A percentile compares a stretch with the other conserved stretches of the same genome.
These are phyloP conservation scores for Corvus moneduloides DNA, from an alignment of 2,113 vertebrate genomes.

Conservation along the genomic window DNA sequence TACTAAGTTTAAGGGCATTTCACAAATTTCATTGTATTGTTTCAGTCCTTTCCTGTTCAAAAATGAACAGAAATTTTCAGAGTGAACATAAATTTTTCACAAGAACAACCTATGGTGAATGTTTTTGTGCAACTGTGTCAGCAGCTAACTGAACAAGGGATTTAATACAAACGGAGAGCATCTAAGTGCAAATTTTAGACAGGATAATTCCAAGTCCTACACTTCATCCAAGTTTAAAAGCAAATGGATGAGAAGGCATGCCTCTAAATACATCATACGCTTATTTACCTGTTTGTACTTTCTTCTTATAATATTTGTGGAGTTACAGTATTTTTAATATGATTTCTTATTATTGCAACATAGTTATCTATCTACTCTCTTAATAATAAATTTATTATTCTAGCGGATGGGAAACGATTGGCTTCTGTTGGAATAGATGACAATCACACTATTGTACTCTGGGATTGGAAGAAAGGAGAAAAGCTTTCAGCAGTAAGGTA, in stretches of 20 bases:
- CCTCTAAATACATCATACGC: not conserved
- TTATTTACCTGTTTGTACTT: not conserved
- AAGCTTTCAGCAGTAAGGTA: constrained; percentile 92
- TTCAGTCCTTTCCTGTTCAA: not conserved
- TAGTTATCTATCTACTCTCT: constrained; percentile 24
- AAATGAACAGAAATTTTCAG: not conserved
- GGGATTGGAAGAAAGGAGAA: constrained; percentile 99
- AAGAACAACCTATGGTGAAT: not conserved
- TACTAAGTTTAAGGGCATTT: not conserved
- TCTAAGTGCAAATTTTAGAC: not conserved
- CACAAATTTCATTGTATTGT: not conserved
- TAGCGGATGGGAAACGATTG: constrained; percentile 94
- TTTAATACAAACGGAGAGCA: not conserved
- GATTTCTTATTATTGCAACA: not conserved
- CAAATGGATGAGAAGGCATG: fast-evolving
- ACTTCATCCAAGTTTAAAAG: not conserved
- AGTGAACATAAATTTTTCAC: not conserved
- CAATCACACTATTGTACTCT: constrained; percentile 90
- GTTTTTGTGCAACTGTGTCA: not conserved
- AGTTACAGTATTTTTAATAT: not conserved
- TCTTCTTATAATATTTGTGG: not conserved
- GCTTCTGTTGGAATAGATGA: constrained; percentile 95
- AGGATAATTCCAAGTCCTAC: not conserved
- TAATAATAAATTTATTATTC: constrained; percentile 45
- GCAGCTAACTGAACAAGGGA: not conserved